Conservation (phyloP, 2,113 vertebrate genomes). For the Mastomys coucha region DNA sequence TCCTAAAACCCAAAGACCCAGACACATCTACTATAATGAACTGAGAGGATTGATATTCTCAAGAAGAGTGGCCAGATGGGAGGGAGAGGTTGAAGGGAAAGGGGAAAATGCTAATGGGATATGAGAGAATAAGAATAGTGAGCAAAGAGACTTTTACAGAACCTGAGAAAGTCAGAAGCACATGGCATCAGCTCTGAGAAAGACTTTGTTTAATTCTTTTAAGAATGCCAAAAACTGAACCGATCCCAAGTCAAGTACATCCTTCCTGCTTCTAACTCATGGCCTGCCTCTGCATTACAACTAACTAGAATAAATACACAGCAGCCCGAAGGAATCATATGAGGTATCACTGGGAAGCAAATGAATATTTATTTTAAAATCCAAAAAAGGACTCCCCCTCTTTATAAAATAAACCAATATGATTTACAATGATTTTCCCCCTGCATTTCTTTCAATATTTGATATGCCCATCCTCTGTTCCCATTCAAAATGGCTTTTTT, state of each 20-base stretch:
- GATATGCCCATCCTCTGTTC: not conserved
- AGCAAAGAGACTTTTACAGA: not conserved
- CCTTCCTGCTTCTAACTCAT: not conserved
- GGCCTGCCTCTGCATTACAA: not conserved
- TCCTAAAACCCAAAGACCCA: not conserved
- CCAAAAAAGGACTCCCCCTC: not conserved
- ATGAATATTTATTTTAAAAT: slow-evolving; percentile 50
- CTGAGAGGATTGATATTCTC: not conserved
- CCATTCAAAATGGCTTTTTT: not conserved
- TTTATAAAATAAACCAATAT: not conserved
- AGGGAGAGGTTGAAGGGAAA: not conserved
- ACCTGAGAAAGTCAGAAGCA: not conserved
- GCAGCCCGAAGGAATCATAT: not conserved
- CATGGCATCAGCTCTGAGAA: not conserved
- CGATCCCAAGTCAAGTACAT: not conserved
- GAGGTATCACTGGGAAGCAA: not conserved
- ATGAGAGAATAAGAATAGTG: not conserved
- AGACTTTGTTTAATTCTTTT: not conserved
- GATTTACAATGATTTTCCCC: not conserved
- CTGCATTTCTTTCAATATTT: not conserved
- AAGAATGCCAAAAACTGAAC: not conserved
- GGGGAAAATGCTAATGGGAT: not conserved
- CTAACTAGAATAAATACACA: not conserved
- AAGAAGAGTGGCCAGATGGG: not conserved
- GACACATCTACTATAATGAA: not conserved